These are phyloP conservation scores for Cherax quadricarinatus DNA, from an alignment of 1,140 invertebrate species.

Conservation along the genomic window DNA sequence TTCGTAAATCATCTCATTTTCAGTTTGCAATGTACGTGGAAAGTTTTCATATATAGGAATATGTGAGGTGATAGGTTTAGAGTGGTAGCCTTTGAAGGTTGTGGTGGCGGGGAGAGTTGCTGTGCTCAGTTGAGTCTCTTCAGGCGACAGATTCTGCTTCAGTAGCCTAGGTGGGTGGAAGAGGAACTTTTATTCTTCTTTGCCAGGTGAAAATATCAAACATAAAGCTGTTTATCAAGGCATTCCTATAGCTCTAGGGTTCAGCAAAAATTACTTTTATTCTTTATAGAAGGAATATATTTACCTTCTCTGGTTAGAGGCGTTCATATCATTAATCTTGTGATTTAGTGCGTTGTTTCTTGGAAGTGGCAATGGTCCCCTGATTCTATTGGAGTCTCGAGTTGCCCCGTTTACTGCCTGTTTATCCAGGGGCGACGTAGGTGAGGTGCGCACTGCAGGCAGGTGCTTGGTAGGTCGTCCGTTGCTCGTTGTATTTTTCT, in stretches of 20 bases:
- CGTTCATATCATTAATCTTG: slow-evolving; percentile 57
- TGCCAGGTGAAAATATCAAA: slow-evolving; percentile 46
- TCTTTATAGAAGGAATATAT: slow-evolving; percentile 35
- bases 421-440: slow-evolving; percentile 46
- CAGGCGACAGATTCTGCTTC: slow-evolving; percentile 48
- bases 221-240: slow-evolving; percentile 57
- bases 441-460: slow-evolving; percentile 61
- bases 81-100: slow-evolving; percentile 20
- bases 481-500: slow-evolving; percentile 7
- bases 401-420: background rate
- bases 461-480: slow-evolving; percentile 55
- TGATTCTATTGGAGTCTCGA: slow-evolving; percentile 5
- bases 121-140: slow-evolving; percentile 52
- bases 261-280: slow-evolving; percentile 39
- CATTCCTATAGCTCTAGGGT: slow-evolving; percentile 43
- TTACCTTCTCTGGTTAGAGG: slow-evolving; percentile 68
- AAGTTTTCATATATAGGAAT: slow-evolving; percentile 36
- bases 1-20: slow-evolving; percentile 53
- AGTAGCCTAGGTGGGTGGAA: slow-evolving; percentile 66
- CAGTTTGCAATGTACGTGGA: background rate
- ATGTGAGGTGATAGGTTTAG: background rate
- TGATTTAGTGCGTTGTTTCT: slow-evolving; percentile 52
- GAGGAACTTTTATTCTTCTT: slow-evolving; percentile 55
- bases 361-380: slow-evolving; percentile 42
- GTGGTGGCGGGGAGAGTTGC: background rate